Conservation (phyloP, 2,888 invertebrate species). For the Drosophila infuscata region DNA sequence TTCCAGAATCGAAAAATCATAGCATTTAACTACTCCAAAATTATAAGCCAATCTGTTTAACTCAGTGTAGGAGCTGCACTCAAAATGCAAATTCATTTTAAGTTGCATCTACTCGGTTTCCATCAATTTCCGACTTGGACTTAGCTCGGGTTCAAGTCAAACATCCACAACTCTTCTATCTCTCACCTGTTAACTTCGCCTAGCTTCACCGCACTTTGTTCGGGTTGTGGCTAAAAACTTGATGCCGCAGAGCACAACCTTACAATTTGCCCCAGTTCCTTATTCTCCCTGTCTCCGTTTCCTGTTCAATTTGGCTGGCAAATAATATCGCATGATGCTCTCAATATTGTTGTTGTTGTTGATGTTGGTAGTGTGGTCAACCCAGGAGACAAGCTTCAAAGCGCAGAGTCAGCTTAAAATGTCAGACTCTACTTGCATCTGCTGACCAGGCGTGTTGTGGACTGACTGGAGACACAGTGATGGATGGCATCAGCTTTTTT, state of each 20-base stretch:
- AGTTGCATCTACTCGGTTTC: not conserved
- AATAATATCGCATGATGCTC: constrained; percentile 28
- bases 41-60: not conserved
- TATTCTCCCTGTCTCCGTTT: not conserved
- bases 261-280: constrained; percentile 27
- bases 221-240: constrained; percentile 25
- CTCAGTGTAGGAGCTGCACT: constrained; percentile 2
- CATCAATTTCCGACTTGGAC: constrained; percentile 11
- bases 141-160: not conserved
- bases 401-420: constrained; percentile 41
- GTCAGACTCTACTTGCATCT: constrained; percentile 9
- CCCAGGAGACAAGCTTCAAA: constrained; percentile 21
- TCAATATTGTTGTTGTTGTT: constrained; percentile 3
- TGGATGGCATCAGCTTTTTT: constrained; percentile 1
- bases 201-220: constrained; percentile 14
- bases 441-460: constrained; percentile 7
- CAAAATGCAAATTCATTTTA: constrained; percentile 3
- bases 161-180: not conserved
- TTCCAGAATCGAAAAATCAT: not conserved
- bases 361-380: not conserved
- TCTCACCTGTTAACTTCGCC: constrained; percentile 37
- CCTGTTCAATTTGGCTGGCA: constrained; percentile 10
- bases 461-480: not conserved
- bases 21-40: not conserved
- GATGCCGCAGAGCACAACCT: constrained; percentile 23